Conservation (phyloP, 2,797 vertebrate species). For the Limnodromus scolopaceus region DNA sequence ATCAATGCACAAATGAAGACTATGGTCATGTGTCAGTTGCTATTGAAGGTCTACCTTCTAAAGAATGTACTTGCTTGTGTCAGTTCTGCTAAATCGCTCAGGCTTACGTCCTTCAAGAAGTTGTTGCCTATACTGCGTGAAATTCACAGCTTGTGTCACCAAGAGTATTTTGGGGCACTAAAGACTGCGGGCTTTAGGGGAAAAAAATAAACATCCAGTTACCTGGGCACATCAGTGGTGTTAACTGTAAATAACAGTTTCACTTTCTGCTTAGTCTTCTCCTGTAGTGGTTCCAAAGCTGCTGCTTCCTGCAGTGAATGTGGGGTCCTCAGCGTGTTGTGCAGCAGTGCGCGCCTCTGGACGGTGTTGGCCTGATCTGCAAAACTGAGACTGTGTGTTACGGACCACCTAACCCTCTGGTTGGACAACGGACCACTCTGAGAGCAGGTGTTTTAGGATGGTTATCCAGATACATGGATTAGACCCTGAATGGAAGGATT, state of each 20-base stretch:
- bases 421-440: accelerated
- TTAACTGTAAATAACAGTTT: not conserved
- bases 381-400: accelerated
- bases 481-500: not conserved
- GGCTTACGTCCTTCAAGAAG: not conserved
- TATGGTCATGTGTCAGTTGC: not conserved
- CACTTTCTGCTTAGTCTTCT: not conserved
- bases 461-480: not conserved
- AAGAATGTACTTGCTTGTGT: accelerated
- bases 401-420: not conserved
- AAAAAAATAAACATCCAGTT: not conserved
- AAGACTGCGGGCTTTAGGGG: not conserved
- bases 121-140: not conserved
- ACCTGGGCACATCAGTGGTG: not conserved
- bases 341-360: not conserved
- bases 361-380: not conserved
- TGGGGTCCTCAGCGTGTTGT: accelerated
- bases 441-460: not conserved
- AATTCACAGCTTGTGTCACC: not conserved
- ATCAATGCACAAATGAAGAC: not conserved
- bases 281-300: not conserved
- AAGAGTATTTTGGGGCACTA: not conserved
- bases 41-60: not conserved
- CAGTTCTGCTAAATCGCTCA: not conserved
- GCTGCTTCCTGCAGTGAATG: not conserved